These are phyloP conservation scores for Propithecus perrieri DNA, from an alignment of 2,797 vertebrate genomes.

Conservation along the genomic window DNA sequence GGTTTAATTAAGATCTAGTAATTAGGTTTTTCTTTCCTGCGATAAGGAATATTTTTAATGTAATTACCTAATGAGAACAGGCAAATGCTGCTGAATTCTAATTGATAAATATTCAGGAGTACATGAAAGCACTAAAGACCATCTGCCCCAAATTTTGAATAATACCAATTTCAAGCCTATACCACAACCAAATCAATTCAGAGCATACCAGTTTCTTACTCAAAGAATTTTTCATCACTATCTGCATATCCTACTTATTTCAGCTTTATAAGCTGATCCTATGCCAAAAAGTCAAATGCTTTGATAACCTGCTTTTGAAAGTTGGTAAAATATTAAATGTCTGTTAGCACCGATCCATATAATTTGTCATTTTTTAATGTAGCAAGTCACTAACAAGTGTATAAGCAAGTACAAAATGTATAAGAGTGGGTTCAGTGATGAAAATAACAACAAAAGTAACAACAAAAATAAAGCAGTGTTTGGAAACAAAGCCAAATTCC, in stretches of 20 bases:
- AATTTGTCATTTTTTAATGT: background rate
- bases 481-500: background rate
- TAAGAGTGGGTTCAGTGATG: background rate
- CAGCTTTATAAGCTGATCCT: background rate
- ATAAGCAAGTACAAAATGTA: background rate
- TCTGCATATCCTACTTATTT: background rate
- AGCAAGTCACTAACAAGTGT: background rate
- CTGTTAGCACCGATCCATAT: background rate
- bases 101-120: slow-evolving; percentile 66
- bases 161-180: background rate
- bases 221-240: background rate
- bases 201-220: background rate
- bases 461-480: background rate
- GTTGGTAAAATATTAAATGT: slow-evolving; percentile 4
- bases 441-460: background rate
- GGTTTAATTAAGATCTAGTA: slow-evolving; percentile 62
- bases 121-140: slow-evolving; percentile 17
- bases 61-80: slow-evolving; percentile 70
- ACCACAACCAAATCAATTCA: background rate
- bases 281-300: background rate
- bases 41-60: slow-evolving; percentile 69
- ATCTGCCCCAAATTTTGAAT: slow-evolving; percentile 59
- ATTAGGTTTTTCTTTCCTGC: slow-evolving; percentile 57
- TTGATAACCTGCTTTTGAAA: slow-evolving; percentile 28
- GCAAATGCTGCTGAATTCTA: slow-evolving; percentile 56